These are phyloP conservation scores for Scaptomyza hsui DNA, from an alignment of 1,140 invertebrate species.

Conservation along the genomic window DNA sequence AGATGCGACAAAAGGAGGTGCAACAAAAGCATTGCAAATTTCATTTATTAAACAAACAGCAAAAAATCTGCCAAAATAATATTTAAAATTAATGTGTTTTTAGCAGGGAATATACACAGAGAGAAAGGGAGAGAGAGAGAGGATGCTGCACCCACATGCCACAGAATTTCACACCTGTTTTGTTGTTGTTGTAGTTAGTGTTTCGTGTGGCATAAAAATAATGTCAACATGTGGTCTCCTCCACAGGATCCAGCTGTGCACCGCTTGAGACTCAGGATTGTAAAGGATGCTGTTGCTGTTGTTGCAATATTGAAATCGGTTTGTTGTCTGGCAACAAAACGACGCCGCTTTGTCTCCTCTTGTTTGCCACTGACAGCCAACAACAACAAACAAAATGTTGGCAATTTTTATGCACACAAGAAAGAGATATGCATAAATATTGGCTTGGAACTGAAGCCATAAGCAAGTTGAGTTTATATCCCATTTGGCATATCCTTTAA, in stretches of 20 bases:
- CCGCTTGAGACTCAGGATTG: slow-evolving; percentile 39
- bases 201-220: slow-evolving; percentile 23
- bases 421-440: slow-evolving; percentile 61
- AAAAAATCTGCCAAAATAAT: slow-evolving; percentile 75
- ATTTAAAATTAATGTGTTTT: slow-evolving; percentile 75
- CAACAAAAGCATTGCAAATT: slow-evolving; percentile 65
- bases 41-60: slow-evolving; percentile 58
- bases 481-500: slow-evolving; percentile 65
- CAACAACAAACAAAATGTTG: slow-evolving; percentile 35
- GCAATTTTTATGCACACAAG: slow-evolving; percentile 58
- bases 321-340: slow-evolving; percentile 62
- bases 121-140: slow-evolving; percentile 20
- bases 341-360: slow-evolving; percentile 78
- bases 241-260: slow-evolving; percentile 58
- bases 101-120: neutral
- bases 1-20: slow-evolving; percentile 29
- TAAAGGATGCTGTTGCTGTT: slow-evolving; percentile 11
- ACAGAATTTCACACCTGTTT: slow-evolving; percentile 69
- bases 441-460: slow-evolving; percentile 28
- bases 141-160: slow-evolving; percentile 68
- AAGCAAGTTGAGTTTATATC: slow-evolving; percentile 65
- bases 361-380: slow-evolving; percentile 61
- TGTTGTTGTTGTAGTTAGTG: slow-evolving; percentile 4
- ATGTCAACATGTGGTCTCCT: slow-evolving; percentile 75
- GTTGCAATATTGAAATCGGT: slow-evolving; percentile 36